Conservation (phyloP, 2,113 vertebrate species). For the Vulpes vulpes region DNA sequence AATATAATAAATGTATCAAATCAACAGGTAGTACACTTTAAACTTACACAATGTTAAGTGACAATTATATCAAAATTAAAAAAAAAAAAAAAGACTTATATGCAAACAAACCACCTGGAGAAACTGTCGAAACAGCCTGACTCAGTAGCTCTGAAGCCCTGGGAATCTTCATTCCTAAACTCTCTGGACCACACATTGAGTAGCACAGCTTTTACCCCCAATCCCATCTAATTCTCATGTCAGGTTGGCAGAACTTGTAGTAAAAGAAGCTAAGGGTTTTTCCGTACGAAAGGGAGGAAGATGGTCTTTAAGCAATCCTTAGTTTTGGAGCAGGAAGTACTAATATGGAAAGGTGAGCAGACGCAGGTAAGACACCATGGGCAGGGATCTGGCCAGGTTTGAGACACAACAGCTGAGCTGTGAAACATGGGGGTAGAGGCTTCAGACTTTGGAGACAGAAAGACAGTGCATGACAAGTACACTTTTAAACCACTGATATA, state of each 20-base stretch:
- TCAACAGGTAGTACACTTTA: background rate
- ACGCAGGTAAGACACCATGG: background rate
- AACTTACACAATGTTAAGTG: background rate
- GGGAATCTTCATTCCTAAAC: background rate
- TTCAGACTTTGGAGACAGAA: background rate
- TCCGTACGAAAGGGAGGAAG: background rate
- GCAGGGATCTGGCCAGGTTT: background rate
- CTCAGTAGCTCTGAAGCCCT: fast-evolving
- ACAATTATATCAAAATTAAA: background rate
- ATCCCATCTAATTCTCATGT: background rate
- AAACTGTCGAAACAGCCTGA: background rate
- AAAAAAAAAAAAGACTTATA: background rate
- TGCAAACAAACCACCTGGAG: background rate
- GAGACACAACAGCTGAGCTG: background rate
- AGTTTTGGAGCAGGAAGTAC: background rate
- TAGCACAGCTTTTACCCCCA: background rate
- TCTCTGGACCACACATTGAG: too few species aligned
- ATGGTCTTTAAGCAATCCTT: background rate
- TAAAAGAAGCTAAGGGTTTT: background rate
- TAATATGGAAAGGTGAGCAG: background rate
- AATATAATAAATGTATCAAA: background rate
- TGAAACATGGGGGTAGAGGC: background rate
- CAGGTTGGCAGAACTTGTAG: background rate
- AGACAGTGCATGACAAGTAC: background rate
- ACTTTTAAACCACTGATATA: background rate